A percentile compares a stretch with the other conserved stretches of the same genome.
Conservation (phyloP, 2,888 invertebrate genomes). For the Drosophila greeni region DNA sequence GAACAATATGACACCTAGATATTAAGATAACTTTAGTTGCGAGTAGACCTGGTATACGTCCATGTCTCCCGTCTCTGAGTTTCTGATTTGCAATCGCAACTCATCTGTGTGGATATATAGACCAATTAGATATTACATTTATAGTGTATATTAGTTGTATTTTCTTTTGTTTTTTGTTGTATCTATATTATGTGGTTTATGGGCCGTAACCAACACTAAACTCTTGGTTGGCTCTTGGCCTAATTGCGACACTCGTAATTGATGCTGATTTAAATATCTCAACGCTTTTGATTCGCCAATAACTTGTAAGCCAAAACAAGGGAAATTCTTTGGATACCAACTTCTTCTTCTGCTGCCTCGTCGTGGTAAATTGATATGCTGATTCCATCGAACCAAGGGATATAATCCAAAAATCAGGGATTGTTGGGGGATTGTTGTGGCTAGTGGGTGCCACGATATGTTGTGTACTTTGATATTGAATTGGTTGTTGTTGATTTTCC, state of each 20-base stretch:
- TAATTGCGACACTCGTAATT: conserved; percentile 53
- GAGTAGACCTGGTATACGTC: conserved; percentile 64
- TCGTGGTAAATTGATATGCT: conserved; percentile 78
- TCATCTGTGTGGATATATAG: conserved; percentile 58
- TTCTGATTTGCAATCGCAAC: conserved; percentile 70
- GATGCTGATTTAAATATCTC: conserved; percentile 51
- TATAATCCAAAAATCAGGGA: conserved; percentile 8
- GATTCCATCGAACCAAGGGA: conserved; percentile 76
- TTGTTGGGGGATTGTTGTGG: conserved; percentile 41
- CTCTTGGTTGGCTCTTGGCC: conserved; percentile 69
- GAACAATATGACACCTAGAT: conserved; percentile 39
- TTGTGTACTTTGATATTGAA: conserved; percentile 70
- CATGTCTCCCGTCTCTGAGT: conserved; percentile 64
- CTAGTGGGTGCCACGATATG: conserved; percentile 65
- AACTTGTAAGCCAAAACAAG: conserved; percentile 42
- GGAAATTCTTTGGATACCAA: conserved; percentile 35
- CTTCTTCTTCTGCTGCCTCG: conserved; percentile 54
- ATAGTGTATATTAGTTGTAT: conserved; percentile 9
- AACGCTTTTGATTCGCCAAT: conserved; percentile 31
- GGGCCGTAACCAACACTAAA: conserved; percentile 72
- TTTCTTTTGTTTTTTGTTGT: not conserved
- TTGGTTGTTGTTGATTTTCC: conserved; percentile 63
- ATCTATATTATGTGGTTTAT: conserved; percentile 30
- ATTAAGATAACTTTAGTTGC: conserved; percentile 31
- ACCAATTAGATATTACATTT: conserved; percentile 54